Evolutionary conservation across 2,888 invertebrate genomes (phyloP).

Genomic region (Eristalis pertinax): DNA sequence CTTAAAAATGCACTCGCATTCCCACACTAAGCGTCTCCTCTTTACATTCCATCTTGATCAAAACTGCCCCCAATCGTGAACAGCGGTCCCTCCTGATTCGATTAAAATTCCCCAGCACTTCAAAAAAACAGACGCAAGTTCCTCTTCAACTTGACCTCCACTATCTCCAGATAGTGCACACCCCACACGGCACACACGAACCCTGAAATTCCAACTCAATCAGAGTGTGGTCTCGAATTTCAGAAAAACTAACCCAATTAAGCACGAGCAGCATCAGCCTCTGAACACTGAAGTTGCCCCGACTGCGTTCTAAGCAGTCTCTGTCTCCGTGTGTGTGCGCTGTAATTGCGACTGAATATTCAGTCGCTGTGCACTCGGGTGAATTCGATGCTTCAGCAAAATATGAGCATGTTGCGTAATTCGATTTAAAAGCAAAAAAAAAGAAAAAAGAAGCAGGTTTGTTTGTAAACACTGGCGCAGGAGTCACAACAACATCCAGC

Average conservation of each 20-base stretch:
- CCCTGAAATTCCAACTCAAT: slow-evolving; percentile 30
- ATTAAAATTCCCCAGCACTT: slow-evolving; percentile 18
- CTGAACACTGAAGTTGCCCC: neutral
- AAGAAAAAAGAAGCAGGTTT: neutral
- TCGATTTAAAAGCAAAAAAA: slow-evolving; percentile 17
- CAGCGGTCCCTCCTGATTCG: slow-evolving; percentile 1
- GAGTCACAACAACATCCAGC: neutral
- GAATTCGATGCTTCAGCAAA: neutral
- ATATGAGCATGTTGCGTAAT: neutral
- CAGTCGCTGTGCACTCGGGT: neutral
- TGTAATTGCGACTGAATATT: neutral
- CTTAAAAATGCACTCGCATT: neutral
- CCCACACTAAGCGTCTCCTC: neutral
- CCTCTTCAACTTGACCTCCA: slow-evolving; percentile 15
- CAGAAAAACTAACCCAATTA: slow-evolving; percentile 8
- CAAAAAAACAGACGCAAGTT: neutral
- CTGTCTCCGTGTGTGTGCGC: neutral
- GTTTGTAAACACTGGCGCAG: slow-evolving; percentile 2
- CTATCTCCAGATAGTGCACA: neutral
- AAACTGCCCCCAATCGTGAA: neutral
- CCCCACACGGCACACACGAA: neutral
- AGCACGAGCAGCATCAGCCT: neutral
- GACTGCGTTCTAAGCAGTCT: too few species aligned
- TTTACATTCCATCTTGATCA: neutral
- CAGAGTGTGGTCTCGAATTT: slow-evolving; percentile 14